phyloP scores from a whole-genome alignment of 2,113 vertebrate genomes.

The Hippocampus mohnikei region DNA sequence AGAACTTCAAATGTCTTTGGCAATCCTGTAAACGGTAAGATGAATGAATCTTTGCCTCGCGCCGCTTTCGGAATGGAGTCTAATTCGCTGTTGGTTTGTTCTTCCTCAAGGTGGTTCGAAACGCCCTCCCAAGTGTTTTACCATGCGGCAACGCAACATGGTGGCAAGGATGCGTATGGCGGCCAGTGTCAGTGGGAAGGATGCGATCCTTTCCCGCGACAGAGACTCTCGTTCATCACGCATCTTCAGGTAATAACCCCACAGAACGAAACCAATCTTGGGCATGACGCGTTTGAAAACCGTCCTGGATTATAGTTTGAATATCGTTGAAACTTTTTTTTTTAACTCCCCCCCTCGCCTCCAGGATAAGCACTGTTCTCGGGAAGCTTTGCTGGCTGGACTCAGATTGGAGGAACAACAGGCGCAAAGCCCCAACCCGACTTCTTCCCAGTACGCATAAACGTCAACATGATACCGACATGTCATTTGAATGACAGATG shows the following conservation, averaged over 20 bases:
- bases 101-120: conserved; percentile 89
- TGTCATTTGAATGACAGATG: not conserved
- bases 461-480: too few species aligned
- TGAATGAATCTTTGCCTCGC: not conserved
- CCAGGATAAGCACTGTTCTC: conserved; percentile 98
- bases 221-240: conserved; percentile 97
- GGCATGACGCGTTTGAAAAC: too few species aligned
- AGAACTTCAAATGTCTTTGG: conserved; percentile 99
- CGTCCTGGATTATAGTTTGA: not conserved
- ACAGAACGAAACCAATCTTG: not conserved
- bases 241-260: conserved; percentile 85
- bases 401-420: conserved; percentile 94
- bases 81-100: too few species aligned
- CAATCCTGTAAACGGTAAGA: conserved; percentile 94
- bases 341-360: not conserved
- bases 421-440: conserved; percentile 86
- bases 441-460: conserved; percentile 79
- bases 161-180: conserved; percentile 88
- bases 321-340: not conserved
- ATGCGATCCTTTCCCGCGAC: conserved; percentile 93
- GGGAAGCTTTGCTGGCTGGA: conserved; percentile 91
- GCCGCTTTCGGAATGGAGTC: too few species aligned
- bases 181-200: conserved; percentile 96
- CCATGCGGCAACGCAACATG: conserved; percentile 93
- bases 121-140: conserved; percentile 98